Conservation (phyloP, 2,113 vertebrate species). For the Eretmochelys imbricata region DNA sequence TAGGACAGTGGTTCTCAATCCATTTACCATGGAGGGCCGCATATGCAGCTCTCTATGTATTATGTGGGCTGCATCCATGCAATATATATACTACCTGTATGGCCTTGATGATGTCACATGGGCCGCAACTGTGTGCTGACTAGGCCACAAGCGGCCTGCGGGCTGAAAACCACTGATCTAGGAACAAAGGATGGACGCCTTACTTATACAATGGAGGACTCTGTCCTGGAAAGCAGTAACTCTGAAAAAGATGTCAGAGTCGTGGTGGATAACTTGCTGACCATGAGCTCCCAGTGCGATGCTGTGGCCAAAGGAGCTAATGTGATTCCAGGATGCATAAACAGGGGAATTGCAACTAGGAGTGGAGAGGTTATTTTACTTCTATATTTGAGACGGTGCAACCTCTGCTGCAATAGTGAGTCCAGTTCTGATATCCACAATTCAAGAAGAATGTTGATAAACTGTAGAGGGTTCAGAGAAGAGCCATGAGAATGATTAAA, state of each 20-base stretch:
- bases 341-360: neutral
- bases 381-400: neutral
- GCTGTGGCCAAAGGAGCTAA: neutral
- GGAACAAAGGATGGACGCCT: neutral
- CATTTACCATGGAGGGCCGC: no score
- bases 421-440: neutral
- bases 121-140: no score
- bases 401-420: neutral
- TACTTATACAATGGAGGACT: neutral
- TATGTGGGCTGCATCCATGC: no score
- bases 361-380: neutral
- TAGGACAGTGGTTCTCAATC: neutral
- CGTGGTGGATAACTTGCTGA: neutral
- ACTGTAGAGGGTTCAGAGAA: neutral
- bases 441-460: neutral
- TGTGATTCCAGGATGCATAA: neutral
- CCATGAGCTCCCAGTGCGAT: neutral
- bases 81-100: no score
- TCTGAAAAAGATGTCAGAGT: neutral
- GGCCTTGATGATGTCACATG: no score
- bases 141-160: no score
- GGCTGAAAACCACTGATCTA: no score
- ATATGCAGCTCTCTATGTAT: no score
- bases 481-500: neutral
- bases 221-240: neutral